Percentiles rank a stretch among this genome's conserved stretches.
Evolutionary conservation across 2,888 invertebrate genomes (phyloP).

Genomic region (Ichneumoninae sp.): DNA sequence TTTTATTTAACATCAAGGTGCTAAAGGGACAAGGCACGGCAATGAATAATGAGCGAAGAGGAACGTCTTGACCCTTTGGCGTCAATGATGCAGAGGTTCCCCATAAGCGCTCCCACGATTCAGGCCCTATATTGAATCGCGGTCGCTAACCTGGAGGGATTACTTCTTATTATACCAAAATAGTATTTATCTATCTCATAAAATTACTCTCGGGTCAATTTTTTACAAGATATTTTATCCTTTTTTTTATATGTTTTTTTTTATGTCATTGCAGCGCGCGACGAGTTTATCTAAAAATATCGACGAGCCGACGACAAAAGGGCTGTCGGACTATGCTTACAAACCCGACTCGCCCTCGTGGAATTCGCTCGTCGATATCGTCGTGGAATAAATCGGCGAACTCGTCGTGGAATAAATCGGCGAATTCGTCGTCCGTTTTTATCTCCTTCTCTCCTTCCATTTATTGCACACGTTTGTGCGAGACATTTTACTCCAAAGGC

Average conservation of each 20-base stretch:
- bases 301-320: neutral
- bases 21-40: constrained; percentile 70
- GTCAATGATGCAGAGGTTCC: constrained; percentile 63
- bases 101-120: constrained; percentile 71
- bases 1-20: constrained; percentile 64
- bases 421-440: constrained; percentile 1
- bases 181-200: constrained; percentile 80
- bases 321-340: neutral
- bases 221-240: constrained; percentile 45
- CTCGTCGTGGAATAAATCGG: constrained; percentile 31
- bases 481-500: constrained; percentile 1
- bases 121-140: constrained; percentile 82
- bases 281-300: constrained; percentile 24
- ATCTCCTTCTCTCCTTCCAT: constrained; percentile 22
- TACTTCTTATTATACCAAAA: constrained; percentile 78
- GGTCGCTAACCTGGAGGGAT: constrained; percentile 76
- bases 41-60: constrained; percentile 69
- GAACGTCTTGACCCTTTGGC: constrained; percentile 69
- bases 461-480: constrained; percentile 16
- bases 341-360: neutral
- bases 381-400: constrained; percentile 31
- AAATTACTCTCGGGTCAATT: constrained; percentile 73
- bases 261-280: constrained; percentile 48
- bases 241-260: constrained; percentile 19
- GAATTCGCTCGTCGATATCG: neutral